Percentiles rank a stretch among this genome's conserved stretches.
Evolutionary conservation across 2,113 vertebrate genomes (phyloP).

Genomic region (Monarcha castaneiventris): DNA sequence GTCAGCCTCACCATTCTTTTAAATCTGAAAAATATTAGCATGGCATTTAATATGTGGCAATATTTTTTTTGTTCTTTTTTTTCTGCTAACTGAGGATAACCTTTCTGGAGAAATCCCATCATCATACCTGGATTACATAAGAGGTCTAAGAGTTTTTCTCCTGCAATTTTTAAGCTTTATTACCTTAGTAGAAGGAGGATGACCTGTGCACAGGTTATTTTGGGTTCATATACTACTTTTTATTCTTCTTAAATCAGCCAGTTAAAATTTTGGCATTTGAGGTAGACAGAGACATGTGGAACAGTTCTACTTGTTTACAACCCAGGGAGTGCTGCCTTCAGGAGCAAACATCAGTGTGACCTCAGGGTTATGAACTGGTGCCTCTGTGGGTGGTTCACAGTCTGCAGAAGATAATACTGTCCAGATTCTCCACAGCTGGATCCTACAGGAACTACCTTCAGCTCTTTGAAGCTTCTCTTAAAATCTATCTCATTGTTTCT

Average conservation of each 20-base stretch:
- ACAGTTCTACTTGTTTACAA: not conserved
- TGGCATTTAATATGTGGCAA: not conserved
- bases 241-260: not conserved
- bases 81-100: not conserved
- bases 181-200: not conserved
- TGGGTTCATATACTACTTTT: not conserved
- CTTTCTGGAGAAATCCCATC: not conserved
- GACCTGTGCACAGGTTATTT: not conserved
- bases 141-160: not conserved
- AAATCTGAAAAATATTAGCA: constrained; percentile 16
- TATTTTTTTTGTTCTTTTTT: not conserved
- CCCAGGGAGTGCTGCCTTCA: not conserved
- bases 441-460: not conserved
- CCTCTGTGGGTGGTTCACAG: not conserved
- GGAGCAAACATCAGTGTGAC: not conserved
- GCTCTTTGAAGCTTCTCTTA: not conserved
- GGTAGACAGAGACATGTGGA: not conserved
- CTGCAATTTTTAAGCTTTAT: not conserved
- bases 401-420: not conserved
- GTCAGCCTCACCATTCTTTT: constrained; percentile 23
- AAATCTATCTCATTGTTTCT: not conserved
- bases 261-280: not conserved
- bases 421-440: not conserved
- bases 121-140: not conserved
- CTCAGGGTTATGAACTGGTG: not conserved